Conservation (phyloP, 2,888 invertebrate genomes). For the Mechanitis messenoides region DNA sequence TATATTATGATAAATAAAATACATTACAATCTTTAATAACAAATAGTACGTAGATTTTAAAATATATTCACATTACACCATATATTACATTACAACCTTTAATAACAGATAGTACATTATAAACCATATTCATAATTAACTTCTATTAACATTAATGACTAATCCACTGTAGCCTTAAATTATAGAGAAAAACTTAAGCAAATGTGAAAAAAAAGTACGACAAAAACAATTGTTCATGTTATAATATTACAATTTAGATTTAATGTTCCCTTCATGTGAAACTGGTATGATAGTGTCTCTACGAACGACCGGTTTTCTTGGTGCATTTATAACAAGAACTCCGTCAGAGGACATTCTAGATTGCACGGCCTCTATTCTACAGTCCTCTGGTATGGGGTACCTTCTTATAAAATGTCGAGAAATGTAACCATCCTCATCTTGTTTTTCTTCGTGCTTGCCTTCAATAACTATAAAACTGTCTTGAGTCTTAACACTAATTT, state of each 20-base stretch:
- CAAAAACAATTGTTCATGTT: not conserved
- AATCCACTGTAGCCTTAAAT: no score
- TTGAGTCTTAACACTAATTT: constrained; percentile 37
- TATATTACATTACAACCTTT: no score
- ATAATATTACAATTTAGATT: constrained; percentile 45
- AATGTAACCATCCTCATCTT: constrained; percentile 52
- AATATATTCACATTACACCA: no score
- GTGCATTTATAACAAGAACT: constrained; percentile 44
- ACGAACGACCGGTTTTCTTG: constrained; percentile 38
- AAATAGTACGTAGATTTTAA: no score
- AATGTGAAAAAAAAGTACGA: no score
- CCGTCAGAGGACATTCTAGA: constrained; percentile 52
- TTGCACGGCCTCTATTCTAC: constrained; percentile 42
- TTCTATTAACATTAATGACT: no score
- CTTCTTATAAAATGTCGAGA: constrained; percentile 52
- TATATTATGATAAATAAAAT: no score
- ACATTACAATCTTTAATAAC: no score
- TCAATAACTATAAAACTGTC: constrained; percentile 51
- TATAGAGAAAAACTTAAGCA: no score
- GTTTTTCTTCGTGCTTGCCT: constrained; percentile 56
- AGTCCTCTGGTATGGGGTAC: constrained; percentile 49
- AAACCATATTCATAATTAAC: no score
- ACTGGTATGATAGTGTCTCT: constrained; percentile 56
- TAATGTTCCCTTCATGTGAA: constrained; percentile 39
- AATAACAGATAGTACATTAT: no score